Evolutionary conservation across 1,140 invertebrate species (phyloP).

Genomic region (Globodera rostochiensis): DNA sequence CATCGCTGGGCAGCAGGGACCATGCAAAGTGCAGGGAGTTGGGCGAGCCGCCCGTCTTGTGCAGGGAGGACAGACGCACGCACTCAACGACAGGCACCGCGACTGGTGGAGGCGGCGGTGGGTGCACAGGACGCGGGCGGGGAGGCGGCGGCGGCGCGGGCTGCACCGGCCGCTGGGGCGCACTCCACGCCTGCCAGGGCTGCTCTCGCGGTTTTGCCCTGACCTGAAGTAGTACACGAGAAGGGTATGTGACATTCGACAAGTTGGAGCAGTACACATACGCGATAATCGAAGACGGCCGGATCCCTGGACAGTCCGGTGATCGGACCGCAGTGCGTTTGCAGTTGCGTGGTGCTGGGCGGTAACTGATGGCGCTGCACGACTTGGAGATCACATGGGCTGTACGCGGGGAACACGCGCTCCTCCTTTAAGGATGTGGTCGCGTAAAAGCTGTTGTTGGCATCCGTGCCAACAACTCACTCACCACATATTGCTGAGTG

Average conservation of each 20-base stretch:
- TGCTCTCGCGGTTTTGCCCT: conserved; percentile 53
- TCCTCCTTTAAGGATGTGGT: conserved; percentile 37
- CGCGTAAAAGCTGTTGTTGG: not conserved
- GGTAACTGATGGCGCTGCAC: conserved; percentile 60
- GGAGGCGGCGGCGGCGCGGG: conserved; percentile 12
- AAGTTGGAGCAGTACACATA: not conserved
- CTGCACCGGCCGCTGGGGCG: conserved; percentile 47
- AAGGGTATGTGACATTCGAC: not conserved
- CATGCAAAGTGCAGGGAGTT: conserved; percentile 55
- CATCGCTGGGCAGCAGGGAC: conserved; percentile 54
- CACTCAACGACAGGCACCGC: conserved; percentile 31
- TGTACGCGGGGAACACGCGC: conserved; percentile 62
- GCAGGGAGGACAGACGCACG: conserved; percentile 52
- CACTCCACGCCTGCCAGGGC: conserved; percentile 56
- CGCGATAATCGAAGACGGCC: conserved; percentile 57
- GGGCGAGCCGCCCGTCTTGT: conserved; percentile 53
- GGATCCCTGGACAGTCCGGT: conserved; percentile 54
- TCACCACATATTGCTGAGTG: conserved; percentile 38
- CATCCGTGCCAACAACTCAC: not conserved
- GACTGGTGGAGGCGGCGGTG: conserved; percentile 3
- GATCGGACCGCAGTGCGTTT: conserved; percentile 62
- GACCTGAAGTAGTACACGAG: conserved; percentile 34
- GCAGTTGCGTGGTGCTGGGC: conserved; percentile 49
- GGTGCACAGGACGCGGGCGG: conserved; percentile 14
- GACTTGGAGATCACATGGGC: conserved; percentile 57